Conservation (phyloP, 1,140 invertebrate genomes). For the Hypsibius dujardini region DNA sequence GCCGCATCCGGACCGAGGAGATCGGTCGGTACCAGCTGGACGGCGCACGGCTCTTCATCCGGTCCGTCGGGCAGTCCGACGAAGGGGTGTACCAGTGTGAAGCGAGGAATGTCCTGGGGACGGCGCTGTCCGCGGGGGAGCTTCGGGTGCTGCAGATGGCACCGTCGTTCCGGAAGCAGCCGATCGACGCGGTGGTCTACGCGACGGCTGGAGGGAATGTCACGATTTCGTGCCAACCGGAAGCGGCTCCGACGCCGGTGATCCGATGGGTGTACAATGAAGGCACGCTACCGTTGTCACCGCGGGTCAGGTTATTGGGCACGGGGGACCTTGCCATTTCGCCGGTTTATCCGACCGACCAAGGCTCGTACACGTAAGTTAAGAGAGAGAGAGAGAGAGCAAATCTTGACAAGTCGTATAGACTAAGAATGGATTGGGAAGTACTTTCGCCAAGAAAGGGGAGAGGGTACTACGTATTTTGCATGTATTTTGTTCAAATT, state of each 20-base stretch:
- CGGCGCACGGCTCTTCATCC: constrained; percentile 70
- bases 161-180: constrained; percentile 73
- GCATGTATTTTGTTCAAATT: too few species aligned
- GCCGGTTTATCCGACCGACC: constrained; percentile 65
- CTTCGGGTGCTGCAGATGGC: constrained; percentile 63
- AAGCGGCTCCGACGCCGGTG: constrained; percentile 71
- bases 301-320: constrained; percentile 50
- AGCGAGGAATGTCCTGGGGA: constrained; percentile 69
- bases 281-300: constrained; percentile 39
- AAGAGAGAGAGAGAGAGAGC: not conserved
- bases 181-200: constrained; percentile 67
- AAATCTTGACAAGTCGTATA: too few species aligned
- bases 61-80: constrained; percentile 55
- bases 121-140: constrained; percentile 67
- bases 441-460: too few species aligned
- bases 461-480: too few species aligned
- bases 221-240: constrained; percentile 74
- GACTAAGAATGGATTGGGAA: too few species aligned
- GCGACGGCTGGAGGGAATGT: constrained; percentile 75
- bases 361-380: constrained; percentile 56
- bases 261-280: constrained; percentile 83
- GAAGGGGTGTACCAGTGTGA: constrained; percentile 89
- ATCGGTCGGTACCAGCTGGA: constrained; percentile 38
- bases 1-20: constrained; percentile 39
- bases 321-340: constrained; percentile 68